Conservation (phyloP, 2,113 vertebrate genomes). For the Excalfactoria chinensis region DNA sequence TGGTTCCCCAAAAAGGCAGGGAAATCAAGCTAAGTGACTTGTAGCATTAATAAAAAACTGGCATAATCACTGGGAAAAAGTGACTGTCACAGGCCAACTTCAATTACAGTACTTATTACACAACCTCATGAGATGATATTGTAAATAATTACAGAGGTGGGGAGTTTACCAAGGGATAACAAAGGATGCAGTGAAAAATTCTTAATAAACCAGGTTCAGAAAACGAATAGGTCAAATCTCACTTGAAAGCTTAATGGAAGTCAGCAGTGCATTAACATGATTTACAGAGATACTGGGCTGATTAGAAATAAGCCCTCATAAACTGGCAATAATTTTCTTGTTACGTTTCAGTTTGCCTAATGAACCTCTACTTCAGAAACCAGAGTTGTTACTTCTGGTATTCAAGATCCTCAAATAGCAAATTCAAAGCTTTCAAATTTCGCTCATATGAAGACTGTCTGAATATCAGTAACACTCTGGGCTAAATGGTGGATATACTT, state of each 20-base stretch:
- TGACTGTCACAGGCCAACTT: fast-evolving
- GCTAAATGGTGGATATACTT: neutral
- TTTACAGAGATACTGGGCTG: neutral
- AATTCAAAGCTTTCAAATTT: neutral
- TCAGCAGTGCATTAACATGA: neutral
- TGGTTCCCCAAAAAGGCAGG: neutral
- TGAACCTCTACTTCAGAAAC: neutral
- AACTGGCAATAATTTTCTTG: neutral
- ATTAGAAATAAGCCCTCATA: neutral
- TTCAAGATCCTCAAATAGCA: neutral
- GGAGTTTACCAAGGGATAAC: neutral
- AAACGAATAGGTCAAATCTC: neutral
- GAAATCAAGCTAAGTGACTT: neutral
- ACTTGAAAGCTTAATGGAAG: neutral
- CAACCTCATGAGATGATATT: neutral
- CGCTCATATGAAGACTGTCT: neutral
- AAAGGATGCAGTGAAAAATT: neutral
- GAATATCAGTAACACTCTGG: neutral
- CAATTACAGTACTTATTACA: neutral
- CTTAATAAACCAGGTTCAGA: neutral
- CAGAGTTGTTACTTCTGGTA: neutral
- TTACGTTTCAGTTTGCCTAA: neutral
- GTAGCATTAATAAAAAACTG: neutral
- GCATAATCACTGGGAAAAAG: neutral
- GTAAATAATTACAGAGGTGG: neutral